These are phyloP conservation scores for Biston betularia DNA, from an alignment of 2,888 invertebrate genomes.

Conservation along the genomic window DNA sequence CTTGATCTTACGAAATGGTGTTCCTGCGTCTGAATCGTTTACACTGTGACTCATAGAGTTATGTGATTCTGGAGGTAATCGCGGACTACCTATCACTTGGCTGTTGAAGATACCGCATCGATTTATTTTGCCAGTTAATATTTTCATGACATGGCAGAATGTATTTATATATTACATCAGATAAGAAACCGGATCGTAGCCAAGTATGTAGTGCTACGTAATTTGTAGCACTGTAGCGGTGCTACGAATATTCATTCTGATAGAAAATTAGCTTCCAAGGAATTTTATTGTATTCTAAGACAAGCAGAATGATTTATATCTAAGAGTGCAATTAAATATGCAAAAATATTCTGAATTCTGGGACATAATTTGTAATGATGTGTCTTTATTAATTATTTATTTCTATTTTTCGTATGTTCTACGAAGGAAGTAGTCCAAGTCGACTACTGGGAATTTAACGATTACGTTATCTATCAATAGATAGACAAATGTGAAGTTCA, in stretches of 20 bases:
- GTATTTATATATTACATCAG: constrained; percentile 20
- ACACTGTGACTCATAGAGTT: constrained; percentile 45
- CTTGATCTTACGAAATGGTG: neutral
- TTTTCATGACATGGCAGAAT: constrained; percentile 18
- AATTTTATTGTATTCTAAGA: too few species aligned
- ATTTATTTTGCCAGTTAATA: constrained; percentile 29
- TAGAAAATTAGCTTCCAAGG: neutral
- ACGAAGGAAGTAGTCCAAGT: too few species aligned
- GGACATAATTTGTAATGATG: too few species aligned
- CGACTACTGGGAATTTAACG: too few species aligned
- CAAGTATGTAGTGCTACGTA: constrained; percentile 19
- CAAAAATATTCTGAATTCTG: too few species aligned
- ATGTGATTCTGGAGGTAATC: constrained; percentile 60
- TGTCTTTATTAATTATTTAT: too few species aligned
- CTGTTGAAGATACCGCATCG: constrained; percentile 45
- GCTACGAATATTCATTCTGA: constrained; percentile 11
- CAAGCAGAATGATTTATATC: neutral
- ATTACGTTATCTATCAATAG: too few species aligned
- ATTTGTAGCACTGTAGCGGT: constrained; percentile 20
- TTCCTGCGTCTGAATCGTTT: constrained; percentile 9
- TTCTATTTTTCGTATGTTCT: too few species aligned
- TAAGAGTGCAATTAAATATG: too few species aligned
- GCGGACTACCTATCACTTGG: constrained; percentile 35
- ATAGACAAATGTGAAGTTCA: too few species aligned
- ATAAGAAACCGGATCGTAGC: constrained; percentile 15